Conservation (phyloP, 1,140 invertebrate species). For the Orchesella cincta region DNA sequence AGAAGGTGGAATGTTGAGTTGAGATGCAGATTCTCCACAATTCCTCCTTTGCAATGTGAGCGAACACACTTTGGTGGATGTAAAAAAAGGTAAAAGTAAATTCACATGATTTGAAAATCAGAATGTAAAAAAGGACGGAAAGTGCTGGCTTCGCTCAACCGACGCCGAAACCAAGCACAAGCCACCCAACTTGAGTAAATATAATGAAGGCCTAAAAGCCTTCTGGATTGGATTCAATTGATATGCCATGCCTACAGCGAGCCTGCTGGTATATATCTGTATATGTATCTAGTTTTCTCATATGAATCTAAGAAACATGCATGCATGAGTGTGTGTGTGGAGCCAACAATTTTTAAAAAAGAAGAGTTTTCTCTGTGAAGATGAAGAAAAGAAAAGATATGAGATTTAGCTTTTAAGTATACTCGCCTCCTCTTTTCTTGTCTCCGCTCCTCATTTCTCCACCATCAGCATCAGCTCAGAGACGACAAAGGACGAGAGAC, state of each 20-base stretch:
- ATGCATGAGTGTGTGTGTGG: neutral
- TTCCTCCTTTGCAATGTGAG: conserved; percentile 12
- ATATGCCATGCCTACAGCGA: conserved; percentile 16
- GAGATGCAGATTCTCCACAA: neutral
- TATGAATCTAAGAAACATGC: neutral
- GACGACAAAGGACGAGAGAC: neutral
- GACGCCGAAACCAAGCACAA: neutral
- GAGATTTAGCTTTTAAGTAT: conserved; percentile 24
- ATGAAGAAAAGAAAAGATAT: conserved; percentile 25
- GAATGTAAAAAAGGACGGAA: neutral
- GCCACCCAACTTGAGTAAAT: conserved; percentile 45
- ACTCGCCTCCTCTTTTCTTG: conserved; percentile 2
- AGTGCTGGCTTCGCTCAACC: neutral
- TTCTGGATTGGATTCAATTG: conserved; percentile 49
- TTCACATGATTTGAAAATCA: conserved; percentile 27
- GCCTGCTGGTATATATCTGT: conserved; percentile 2
- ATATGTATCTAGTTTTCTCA: neutral
- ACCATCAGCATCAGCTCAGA: neutral
- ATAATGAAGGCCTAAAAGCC: conserved; percentile 49
- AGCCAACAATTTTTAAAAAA: neutral
- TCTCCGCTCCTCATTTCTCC: neutral
- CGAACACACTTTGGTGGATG: neutral
- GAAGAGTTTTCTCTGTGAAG: neutral
- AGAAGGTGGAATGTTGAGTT: neutral
- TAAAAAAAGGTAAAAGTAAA: conserved; percentile 3